Evolutionary conservation across 2,888 invertebrate species (phyloP), one percentile per base, ranked within the genome.

Genomic region (Nomada fucata): DNA sequence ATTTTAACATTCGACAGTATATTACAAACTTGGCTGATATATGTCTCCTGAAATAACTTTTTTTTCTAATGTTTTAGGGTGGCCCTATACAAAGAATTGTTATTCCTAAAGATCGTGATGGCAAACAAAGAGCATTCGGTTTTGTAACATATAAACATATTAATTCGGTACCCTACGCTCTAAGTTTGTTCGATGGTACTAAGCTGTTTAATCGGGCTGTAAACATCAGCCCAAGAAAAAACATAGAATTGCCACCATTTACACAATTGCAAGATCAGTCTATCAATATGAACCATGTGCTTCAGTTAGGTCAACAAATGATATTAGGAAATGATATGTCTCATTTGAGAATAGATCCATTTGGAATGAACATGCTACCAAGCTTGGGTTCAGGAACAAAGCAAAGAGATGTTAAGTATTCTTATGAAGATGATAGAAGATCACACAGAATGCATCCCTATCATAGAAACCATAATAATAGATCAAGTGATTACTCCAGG

Each of bases 81-180:
- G 98, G 97, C 4, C 98, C 98, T 0, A 92, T 98, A 71, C 96
- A 97, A 91, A 96, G 95, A 90, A 97, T 97, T 2, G 94, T 94
- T 82, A 97, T 98, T 89, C 96, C 97, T 0, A 96, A 95, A 90
- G 97, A 97, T 90, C 95, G 95, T 89, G 96, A 96, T 86, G 96
- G 96, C n/a, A 95, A 96, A 13, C 95, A 95, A 86, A 96, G 96
- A 86, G 95, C 94, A 83, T 98, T 96, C 93, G 98, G 96, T 2
- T 98, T 98, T 90, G 94, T 98, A 47, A 96, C 96, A 1, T 98
- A 96, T 91, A 96, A 96, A 89, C 97, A 98, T 91, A 94, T 95
- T 86, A 95, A 95, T 71, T 97, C 97, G 0, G 96, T 98, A 0
- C 95, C 96, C 0, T 98, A 97, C 91, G 97, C 97, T 0, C 91